phyloP scores from a whole-genome alignment of 2,113 vertebrate species.

The Zingel zingel region DNA sequence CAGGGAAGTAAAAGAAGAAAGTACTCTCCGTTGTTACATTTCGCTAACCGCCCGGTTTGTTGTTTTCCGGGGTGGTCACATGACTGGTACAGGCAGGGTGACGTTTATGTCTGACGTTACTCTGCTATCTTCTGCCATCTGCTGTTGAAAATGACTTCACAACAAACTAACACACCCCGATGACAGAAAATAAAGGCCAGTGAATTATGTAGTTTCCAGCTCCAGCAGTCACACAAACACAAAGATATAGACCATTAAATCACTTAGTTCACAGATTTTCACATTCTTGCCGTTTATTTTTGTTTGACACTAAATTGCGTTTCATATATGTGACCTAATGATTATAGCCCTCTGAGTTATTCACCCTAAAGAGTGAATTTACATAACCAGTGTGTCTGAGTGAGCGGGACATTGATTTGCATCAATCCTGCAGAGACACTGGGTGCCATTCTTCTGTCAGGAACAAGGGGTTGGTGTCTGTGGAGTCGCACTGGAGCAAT shows the following conservation, averaged over 20 bases:
- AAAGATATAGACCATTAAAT: neutral
- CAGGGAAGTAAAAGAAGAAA: neutral
- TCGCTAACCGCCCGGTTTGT: constrained; percentile 47
- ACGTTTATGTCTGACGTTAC: neutral
- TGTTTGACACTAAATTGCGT: neutral
- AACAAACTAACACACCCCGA: neutral
- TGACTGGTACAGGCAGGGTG: constrained; percentile 37
- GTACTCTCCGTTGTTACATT: constrained; percentile 21
- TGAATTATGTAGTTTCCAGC: neutral
- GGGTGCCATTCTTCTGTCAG: constrained; percentile 65
- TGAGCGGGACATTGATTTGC: constrained; percentile 61
- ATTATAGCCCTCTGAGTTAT: constrained; percentile 33
- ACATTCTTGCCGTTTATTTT: neutral
- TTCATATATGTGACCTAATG: constrained; percentile 12
- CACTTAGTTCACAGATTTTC: neutral
- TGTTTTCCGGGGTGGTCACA: constrained; percentile 78
- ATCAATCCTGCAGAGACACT: constrained; percentile 68
- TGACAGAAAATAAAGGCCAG: neutral
- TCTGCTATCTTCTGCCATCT: constrained; percentile 37
- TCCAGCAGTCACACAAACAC: neutral
- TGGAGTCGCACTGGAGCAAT: constrained; percentile 49
- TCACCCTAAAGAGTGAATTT: constrained; percentile 42
- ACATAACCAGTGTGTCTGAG: constrained; percentile 45
- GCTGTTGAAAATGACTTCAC: constrained; percentile 9
- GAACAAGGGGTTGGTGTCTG: constrained; percentile 72